Base-by-base conservation (phyloP, 2,797 vertebrate genomes). In the Falco cherrug region DNA sequence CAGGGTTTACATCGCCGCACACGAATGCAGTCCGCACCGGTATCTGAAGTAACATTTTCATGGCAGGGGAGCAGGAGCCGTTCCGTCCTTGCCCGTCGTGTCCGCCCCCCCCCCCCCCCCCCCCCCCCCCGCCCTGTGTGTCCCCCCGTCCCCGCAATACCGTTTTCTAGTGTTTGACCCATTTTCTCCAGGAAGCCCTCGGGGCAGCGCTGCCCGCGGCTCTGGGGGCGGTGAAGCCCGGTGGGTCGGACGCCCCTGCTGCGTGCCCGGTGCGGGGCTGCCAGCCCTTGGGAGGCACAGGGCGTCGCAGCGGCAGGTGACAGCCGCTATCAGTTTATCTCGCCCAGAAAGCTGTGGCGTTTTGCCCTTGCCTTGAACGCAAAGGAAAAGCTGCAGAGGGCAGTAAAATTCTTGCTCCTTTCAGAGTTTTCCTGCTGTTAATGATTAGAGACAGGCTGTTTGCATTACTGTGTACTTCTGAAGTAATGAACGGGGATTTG, bases 351-450 rank as follows among this genome's bases (percentile, higher is more conserved):
- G 47, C 35, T 4, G 50, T 69, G 84, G 68, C 78, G 57, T 90
- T 95, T 87, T 95, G 90, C 91, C 95, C 91, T 96, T 86, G 91
- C 11, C 3, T 78, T 50, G 82, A 87, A 71, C 6, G 63, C 93
- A 20, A 70, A 63, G 82, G 89, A 86, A 90, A 71, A 92, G 90
- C 97, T 96, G 96, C 94, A 97, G 97, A 96, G 92, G 95, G 95
- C 97, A 80, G 95, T 96, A 94, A 90, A 84, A 97, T 84, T 96
- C 95, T 90, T 96, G 83, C 74, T 96, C 87, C 91, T 74, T 43
- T 56, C 51, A 11, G 91, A 93, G 93, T 92, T 95, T 95, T 51
- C 57, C 29, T 73, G 50, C 67, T 57, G 65, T 48, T 70, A 11
- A 9, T 13, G 35, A 6, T 45, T 17, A 41, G 28, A 69, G n/a